Conservation (phyloP, 1,140 invertebrate genomes). For the Cataglyphis hispanica region DNA sequence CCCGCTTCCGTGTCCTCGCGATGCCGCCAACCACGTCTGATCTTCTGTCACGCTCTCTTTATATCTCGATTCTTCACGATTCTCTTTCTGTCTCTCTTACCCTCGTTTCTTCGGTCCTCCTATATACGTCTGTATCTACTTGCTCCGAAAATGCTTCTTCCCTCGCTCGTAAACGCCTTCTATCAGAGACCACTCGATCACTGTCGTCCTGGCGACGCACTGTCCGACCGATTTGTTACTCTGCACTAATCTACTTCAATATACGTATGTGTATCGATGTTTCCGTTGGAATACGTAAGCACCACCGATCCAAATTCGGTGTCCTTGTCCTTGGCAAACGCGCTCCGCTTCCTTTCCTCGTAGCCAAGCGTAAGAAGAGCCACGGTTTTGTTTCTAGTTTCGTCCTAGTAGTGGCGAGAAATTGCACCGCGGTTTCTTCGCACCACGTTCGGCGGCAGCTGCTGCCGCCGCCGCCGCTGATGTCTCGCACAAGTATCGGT, state of each 20-base stretch:
- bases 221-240: conserved; percentile 20
- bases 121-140: not conserved
- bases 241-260: not conserved
- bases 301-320: conserved; percentile 2
- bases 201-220: conserved; percentile 27
- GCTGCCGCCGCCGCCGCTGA: conserved; percentile 68
- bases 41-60: not conserved
- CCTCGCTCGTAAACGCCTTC: not conserved
- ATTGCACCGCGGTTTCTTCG: conserved; percentile 31
- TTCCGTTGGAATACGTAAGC: not conserved
- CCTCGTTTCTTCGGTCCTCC: not conserved
- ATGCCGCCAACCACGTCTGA: conserved; percentile 33
- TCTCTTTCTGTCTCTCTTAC: not conserved
- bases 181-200: conserved; percentile 26
- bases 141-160: not conserved
- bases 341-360: not conserved
- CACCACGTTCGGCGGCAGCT: conserved; percentile 69
- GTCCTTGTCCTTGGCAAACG: conserved; percentile 31
- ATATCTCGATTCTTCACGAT: not conserved
- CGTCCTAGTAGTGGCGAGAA: not conserved
- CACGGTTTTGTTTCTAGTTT: too few relatives aligned
- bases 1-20: conserved; percentile 47
- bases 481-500: conserved; percentile 61
- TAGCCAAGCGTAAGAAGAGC: conserved; percentile 21
- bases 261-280: conserved; percentile 17